A percentile compares a stretch with the other conserved stretches of the same genome.
Conservation (phyloP, 2,113 vertebrate genomes). For the Odocoileus hemionus region DNA sequence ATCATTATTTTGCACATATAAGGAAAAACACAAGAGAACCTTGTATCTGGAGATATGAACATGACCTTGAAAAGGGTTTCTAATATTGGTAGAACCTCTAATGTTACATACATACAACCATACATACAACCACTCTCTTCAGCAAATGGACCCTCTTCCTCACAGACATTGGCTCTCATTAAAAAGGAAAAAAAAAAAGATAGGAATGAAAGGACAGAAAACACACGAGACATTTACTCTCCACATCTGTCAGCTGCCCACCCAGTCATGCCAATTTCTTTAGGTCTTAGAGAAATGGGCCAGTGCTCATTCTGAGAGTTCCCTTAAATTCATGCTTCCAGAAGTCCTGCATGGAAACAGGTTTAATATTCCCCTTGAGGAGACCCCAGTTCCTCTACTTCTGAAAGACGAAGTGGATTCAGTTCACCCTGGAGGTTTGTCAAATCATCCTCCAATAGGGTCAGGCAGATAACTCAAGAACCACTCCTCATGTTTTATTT, state of each 20-base stretch:
- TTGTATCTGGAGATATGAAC: not conserved
- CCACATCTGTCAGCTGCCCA: not conserved
- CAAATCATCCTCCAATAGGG: not conserved
- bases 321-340: not conserved
- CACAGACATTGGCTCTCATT: not conserved
- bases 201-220: not conserved
- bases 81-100: not conserved
- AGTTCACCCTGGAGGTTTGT: not conserved
- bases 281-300: not conserved
- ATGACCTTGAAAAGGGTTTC: not conserved
- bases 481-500: not conserved
- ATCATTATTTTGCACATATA: not conserved
- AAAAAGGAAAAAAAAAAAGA: slow-evolving; percentile 12
- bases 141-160: not conserved
- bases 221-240: not conserved
- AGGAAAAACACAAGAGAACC: not conserved
- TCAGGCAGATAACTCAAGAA: not conserved
- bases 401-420: not conserved
- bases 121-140: not conserved
- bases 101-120: not conserved
- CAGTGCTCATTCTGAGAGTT: not conserved
- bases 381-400: not conserved
- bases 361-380: not conserved
- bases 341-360: not conserved
- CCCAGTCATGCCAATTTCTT: not conserved